phyloP scores from a whole-genome alignment of 2,113 vertebrate genomes.

The Gymnogyps californianus region DNA sequence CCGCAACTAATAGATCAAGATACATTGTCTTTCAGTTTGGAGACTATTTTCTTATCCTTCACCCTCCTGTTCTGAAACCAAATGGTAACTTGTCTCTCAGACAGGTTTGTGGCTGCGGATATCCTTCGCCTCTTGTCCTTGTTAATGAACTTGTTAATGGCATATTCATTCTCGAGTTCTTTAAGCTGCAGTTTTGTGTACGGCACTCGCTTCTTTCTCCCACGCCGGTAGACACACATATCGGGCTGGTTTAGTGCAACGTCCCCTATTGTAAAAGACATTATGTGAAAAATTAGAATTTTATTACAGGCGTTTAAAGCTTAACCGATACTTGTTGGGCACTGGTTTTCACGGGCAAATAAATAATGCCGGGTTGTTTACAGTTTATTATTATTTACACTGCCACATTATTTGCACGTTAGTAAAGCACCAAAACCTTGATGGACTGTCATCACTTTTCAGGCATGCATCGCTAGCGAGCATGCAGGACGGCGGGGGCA shows the following conservation, averaged over 20 bases:
- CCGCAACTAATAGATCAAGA: constrained; percentile 70
- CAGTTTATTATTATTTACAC: constrained; percentile 68
- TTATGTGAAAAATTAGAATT: constrained; percentile 66
- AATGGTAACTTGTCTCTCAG: constrained; percentile 88
- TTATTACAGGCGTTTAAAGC: constrained; percentile 38
- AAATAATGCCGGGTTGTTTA: constrained; percentile 56
- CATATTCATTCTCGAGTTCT: constrained; percentile 86
- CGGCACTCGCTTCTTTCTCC: constrained; percentile 96
- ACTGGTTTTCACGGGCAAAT: constrained; percentile 21
- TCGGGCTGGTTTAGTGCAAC: constrained; percentile 95
- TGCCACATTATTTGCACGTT: constrained; percentile 47
- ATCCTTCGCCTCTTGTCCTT: constrained; percentile 94
- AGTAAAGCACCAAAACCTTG: constrained; percentile 57
- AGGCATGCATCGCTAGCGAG: constrained; percentile 50
- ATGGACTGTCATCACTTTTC: constrained; percentile 66
- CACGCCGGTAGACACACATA: constrained; percentile 92
- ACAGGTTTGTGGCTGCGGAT: constrained; percentile 85
- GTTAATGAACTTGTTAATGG: constrained; percentile 97
- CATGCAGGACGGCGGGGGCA: background rate
- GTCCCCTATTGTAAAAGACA: constrained; percentile 81
- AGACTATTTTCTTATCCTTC: constrained; percentile 87
- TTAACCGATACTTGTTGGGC: background rate
- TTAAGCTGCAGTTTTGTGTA: constrained; percentile 93
- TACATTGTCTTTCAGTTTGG: constrained; percentile 83
- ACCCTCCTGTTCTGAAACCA: constrained; percentile 91